A percentile compares a stretch with the other conserved stretches of the same genome.
phyloP scores from a whole-genome alignment of 37 sponge, comb jelly and placozoan genomes.

The Amphimedon queenslandica region DNA sequence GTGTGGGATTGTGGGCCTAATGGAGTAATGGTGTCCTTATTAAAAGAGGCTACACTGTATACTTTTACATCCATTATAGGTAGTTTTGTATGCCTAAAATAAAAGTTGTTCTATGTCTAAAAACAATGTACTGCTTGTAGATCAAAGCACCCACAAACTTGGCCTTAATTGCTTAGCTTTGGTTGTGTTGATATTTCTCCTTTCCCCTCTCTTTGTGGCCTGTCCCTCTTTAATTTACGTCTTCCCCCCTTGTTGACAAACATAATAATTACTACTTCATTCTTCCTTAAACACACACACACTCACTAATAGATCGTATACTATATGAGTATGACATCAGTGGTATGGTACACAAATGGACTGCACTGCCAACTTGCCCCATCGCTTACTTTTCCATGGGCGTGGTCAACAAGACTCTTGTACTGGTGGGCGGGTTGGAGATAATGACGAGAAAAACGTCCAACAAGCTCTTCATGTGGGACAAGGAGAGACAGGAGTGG shows the following conservation, averaged over 20 bases:
- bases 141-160: no score
- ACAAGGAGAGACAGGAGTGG: slow-evolving; percentile 27
- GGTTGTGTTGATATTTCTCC: no score
- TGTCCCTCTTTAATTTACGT: neutral
- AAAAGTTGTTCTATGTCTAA: no score
- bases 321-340: slow-evolving; percentile 45
- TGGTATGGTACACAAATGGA: slow-evolving; percentile 51
- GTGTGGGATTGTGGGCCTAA: no score
- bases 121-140: no score
- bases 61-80: no score
- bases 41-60: no score
- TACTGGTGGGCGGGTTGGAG: slow-evolving; percentile 36
- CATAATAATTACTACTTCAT: neutral
- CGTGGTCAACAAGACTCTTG: slow-evolving; percentile 20
- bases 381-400: slow-evolving; percentile 29
- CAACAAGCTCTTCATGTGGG: slow-evolving; percentile 43
- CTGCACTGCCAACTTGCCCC: slow-evolving; percentile 28
- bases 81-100: no score
- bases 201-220: neutral
- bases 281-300: neutral
- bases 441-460: slow-evolving; percentile 24
- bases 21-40: no score
- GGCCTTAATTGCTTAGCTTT: no score
- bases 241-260: neutral
- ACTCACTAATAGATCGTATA: slow-evolving; percentile 26